A percentile compares a stretch with the other conserved stretches of the same genome.
phyloP scores from a whole-genome alignment of 2,797 vertebrate genomes.

The Gambelia wislizenii region DNA sequence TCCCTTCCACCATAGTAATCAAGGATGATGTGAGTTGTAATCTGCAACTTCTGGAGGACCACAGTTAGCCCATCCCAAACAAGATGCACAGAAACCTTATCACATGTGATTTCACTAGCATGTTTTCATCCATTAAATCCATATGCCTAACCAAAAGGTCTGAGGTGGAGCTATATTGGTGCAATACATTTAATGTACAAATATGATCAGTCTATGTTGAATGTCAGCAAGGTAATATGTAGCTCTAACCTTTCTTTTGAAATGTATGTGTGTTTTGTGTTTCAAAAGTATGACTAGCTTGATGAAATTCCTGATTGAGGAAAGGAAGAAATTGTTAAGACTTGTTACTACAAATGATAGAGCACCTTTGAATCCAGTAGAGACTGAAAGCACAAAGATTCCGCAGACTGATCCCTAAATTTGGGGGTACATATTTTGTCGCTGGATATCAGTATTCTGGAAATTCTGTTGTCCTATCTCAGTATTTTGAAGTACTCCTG shows the following conservation, averaged over 20 bases:
- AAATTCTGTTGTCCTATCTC: not conserved
- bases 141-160: not conserved
- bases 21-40: not conserved
- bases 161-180: not conserved
- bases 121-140: not conserved
- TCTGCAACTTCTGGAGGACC: not conserved
- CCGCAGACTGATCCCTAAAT: not conserved
- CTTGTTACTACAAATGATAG: not conserved
- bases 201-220: not conserved
- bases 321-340: not conserved
- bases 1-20: not conserved
- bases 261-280: not conserved
- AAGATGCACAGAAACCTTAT: not conserved
- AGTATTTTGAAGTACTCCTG: slow-evolving; percentile 1
- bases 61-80: not conserved
- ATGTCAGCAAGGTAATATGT: not conserved
- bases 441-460: not conserved
- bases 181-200: not conserved
- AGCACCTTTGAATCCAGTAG: not conserved
- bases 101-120: slow-evolving; percentile 15
- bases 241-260: not conserved
- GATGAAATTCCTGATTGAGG: not conserved
- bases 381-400: not conserved
- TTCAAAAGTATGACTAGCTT: not conserved
- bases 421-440: not conserved